A percentile compares a stretch with the other conserved stretches of the same genome.
phyloP scores from a whole-genome alignment of 1,140 invertebrate genomes.

The Cheumatopsyche charites region DNA sequence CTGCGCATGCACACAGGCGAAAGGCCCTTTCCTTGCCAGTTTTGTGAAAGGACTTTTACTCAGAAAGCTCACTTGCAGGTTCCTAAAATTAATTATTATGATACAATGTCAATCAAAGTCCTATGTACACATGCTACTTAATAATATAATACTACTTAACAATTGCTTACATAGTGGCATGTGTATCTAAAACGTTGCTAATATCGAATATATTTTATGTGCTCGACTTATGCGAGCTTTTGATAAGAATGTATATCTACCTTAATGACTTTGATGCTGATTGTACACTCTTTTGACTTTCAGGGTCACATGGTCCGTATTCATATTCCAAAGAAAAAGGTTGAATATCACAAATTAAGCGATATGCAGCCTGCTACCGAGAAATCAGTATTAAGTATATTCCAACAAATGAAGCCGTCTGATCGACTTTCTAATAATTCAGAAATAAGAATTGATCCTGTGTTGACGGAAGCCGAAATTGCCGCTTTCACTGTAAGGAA shows the following conservation, averaged over 20 bases:
- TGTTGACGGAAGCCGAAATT: conserved; percentile 38
- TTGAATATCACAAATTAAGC: conserved; percentile 39
- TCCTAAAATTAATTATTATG: too few relatives aligned
- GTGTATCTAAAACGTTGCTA: too few relatives aligned
- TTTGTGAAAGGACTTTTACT: conserved; percentile 86
- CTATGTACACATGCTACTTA: too few relatives aligned
- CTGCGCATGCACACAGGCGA: conserved; percentile 71
- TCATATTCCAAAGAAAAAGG: conserved; percentile 48
- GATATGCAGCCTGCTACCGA: conserved; percentile 43
- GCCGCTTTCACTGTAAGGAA: conserved; percentile 34
- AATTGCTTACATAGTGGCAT: too few relatives aligned
- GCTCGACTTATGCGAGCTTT: background rate
- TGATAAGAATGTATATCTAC: too few relatives aligned
- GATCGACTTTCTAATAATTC: conserved; percentile 30
- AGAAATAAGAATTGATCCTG: conserved; percentile 36
- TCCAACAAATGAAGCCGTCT: conserved; percentile 29
- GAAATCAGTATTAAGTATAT: conserved; percentile 46
- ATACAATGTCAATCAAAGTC: too few relatives aligned
- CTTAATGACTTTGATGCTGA: too few relatives aligned
- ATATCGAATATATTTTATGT: background rate
- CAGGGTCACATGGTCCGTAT: conserved; percentile 49
- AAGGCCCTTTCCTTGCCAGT: conserved; percentile 84
- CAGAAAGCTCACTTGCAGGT: conserved; percentile 66
- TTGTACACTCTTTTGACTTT: too few relatives aligned
- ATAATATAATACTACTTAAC: too few relatives aligned